Conservation (phyloP, 1,140 invertebrate genomes). For the Bombus superbus region DNA sequence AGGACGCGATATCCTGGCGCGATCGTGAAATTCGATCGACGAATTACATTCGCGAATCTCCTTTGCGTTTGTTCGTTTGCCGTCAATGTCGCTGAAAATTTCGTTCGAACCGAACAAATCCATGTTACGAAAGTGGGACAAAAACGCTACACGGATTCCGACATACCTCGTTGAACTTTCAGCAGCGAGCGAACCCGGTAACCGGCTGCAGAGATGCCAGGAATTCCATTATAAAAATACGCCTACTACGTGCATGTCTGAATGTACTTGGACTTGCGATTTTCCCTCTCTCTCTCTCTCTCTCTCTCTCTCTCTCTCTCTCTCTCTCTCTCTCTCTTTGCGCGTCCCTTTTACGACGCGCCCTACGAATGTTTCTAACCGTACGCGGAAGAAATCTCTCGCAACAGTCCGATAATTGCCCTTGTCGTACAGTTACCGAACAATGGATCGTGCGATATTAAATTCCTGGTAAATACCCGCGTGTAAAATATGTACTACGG, state of each 20-base stretch:
- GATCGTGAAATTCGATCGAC: not conserved
- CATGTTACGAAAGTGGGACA: conserved; percentile 21
- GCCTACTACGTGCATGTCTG: not conserved
- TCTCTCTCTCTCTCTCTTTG: too few species aligned
- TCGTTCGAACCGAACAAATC: conserved; percentile 6
- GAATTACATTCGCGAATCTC: not conserved
- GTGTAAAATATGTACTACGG: not conserved
- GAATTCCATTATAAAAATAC: conserved; percentile 29
- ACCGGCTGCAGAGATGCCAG: conserved; percentile 18
- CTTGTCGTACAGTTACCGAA: not conserved
- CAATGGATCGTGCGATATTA: not conserved
- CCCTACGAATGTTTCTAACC: not conserved
- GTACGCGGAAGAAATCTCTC: not conserved
- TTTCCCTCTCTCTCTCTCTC: not conserved
- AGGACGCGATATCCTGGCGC: not conserved
- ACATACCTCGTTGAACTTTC: conserved; percentile 27
- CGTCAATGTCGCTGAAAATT: conserved; percentile 15
- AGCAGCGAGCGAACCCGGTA: conserved; percentile 17
- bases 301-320: too few species aligned
- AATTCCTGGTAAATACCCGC: not conserved
- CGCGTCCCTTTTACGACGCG: too few species aligned
- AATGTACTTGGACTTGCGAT: conserved; percentile 23
- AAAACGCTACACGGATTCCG: conserved; percentile 22
- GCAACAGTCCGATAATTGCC: not conserved
- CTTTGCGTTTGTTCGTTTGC: not conserved